Base-by-base conservation (phyloP, 2,797 vertebrate species). In the Steatocranus sp. region DNA sequence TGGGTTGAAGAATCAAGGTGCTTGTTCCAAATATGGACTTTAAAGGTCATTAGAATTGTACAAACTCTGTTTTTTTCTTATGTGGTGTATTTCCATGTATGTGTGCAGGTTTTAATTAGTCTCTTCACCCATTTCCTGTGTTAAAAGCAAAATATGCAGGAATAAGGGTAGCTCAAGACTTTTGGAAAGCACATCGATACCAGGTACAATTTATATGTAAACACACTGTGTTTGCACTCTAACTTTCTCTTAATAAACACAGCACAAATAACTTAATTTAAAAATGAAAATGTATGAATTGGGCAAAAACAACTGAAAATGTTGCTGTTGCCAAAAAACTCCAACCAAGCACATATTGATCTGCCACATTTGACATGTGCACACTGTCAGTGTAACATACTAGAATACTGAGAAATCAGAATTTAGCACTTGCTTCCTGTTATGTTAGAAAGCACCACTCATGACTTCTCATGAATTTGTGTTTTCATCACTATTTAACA, bases 371-470 rank as follows among this genome's bases (percentile, higher is more conserved):
- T 8, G 15, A 41, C 75, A 2, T n/a, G 11, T 73, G 15, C 41
- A 11, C 54, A 32, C 17, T 18, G 17, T 53, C 75, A 66, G 66
- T 1, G 34, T 73, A 48, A 48, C 10, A n/a, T n/a, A 1, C 41
- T 30, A 18, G 4, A 73, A 48, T 46, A 12, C 18, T 30, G 10
- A 48, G 11, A 48, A 48, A 73, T 73, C 68, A 30, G 6, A 48
- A 54, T 89, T 91, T 89, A 76, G 78, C 82, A 85, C 80, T 89
- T 90, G 84, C 90, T 90, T 86, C 83, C 83, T 82, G 18, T 38
- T 38, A 6, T 48, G 83, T 46, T 32, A 81, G 46, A 80, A 66
- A 83, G 34, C 41, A n/a, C 30, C 11, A n/a, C 25, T 27, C 20
- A 8, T 6, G 68, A 80, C 51, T 85, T 18, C 2, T 68, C 2